Evolutionary conservation across 2,888 invertebrate species (phyloP).

Genomic region (Cyclophora albipunctata): DNA sequence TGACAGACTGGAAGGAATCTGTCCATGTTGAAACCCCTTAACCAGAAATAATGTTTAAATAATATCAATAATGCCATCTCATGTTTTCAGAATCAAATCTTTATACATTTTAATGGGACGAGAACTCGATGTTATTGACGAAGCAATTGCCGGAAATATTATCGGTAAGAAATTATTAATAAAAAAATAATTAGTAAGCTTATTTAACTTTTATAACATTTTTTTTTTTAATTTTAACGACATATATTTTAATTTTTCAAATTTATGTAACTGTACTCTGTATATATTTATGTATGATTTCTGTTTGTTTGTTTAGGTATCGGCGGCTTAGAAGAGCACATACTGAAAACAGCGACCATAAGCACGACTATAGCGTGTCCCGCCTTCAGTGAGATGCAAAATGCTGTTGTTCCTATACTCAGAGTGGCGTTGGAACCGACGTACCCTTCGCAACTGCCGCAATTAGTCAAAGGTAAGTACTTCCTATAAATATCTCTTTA

Average conservation of each 20-base stretch:
- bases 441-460: constrained; percentile 85
- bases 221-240: too few relatives aligned
- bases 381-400: constrained; percentile 88
- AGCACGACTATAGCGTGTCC: constrained; percentile 88
- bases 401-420: constrained; percentile 89
- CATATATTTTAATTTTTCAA: too few relatives aligned
- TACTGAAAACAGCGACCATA: constrained; percentile 93
- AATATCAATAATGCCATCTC: too few relatives aligned
- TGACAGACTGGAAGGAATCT: too few relatives aligned
- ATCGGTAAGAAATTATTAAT: constrained; percentile 72
- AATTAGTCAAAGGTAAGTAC: constrained; percentile 76
- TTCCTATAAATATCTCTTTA: neutral
- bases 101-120: constrained; percentile 95
- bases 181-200: too few relatives aligned
- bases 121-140: constrained; percentile 86
- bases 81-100: constrained; percentile 76
- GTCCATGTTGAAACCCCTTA: too few relatives aligned
- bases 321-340: constrained; percentile 87
- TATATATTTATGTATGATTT: too few relatives aligned
- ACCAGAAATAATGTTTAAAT: too few relatives aligned
- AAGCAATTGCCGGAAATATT: constrained; percentile 93
- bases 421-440: constrained; percentile 94
- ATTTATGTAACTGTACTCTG: too few relatives aligned
- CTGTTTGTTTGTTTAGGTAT: constrained; percentile 74
- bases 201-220: too few relatives aligned